Conservation (phyloP, 2,797 vertebrate species). For the Neosilurus mollespiculum region DNA sequence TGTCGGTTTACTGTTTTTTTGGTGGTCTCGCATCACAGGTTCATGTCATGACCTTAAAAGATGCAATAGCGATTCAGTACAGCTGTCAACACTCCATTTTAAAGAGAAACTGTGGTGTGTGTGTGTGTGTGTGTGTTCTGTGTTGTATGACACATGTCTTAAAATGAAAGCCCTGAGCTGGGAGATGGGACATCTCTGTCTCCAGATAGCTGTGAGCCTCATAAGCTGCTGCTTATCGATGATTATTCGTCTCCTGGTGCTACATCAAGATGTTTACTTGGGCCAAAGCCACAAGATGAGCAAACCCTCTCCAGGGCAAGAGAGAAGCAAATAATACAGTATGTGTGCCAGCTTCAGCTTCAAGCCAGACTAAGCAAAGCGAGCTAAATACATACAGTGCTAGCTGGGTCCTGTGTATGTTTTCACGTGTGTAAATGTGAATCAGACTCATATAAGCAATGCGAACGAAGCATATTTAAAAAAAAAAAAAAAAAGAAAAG, state of each 20-base stretch:
- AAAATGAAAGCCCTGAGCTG: constrained; percentile 21
- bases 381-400: constrained; percentile 38
- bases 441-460: too few species aligned
- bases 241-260: constrained; percentile 46
- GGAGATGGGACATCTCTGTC: constrained; percentile 27
- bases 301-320: constrained; percentile 36
- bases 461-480: too few species aligned
- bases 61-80: constrained; percentile 1
- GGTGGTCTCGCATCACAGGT: background rate
- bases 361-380: constrained; percentile 40
- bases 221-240: constrained; percentile 47
- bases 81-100: constrained; percentile 10
- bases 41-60: background rate
- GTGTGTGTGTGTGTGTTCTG: background rate
- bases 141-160: background rate
- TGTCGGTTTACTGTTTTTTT: background rate
- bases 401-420: constrained; percentile 8
- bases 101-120: background rate
- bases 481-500: background rate
- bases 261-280: constrained; percentile 54
- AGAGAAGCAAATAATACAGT: constrained; percentile 44
- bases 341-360: constrained; percentile 36
- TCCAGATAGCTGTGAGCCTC: constrained; percentile 24
- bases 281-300: constrained; percentile 45
- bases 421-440: background rate